A percentile compares a stretch with the other conserved stretches of the same genome.
Conservation (phyloP, 1,140 invertebrate genomes). For the Diorhabda sublineata region DNA sequence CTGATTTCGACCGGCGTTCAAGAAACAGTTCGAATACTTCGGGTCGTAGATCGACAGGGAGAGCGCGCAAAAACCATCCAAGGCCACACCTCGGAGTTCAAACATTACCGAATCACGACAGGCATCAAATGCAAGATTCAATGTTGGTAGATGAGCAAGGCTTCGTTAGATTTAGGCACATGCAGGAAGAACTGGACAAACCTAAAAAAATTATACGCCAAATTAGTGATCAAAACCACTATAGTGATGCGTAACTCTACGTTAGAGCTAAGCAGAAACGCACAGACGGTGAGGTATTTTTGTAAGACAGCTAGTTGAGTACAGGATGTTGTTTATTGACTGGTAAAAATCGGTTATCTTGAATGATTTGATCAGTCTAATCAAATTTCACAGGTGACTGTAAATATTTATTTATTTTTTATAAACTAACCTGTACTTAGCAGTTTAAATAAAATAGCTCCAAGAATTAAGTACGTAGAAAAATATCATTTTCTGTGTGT, state of each 20-base stretch:
- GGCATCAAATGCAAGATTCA: slow-evolving; percentile 37
- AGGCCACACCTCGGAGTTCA: slow-evolving; percentile 42
- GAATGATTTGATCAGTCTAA: slow-evolving; percentile 4
- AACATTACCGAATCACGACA: slow-evolving; percentile 44
- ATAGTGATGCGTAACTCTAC: slow-evolving; percentile 42
- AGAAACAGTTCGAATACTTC: slow-evolving; percentile 43
- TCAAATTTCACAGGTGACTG: background rate
- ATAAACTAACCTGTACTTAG: slow-evolving; percentile 19
- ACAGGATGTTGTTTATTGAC: slow-evolving; percentile 15
- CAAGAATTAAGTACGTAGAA: slow-evolving; percentile 11
- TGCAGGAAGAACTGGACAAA: slow-evolving; percentile 37
- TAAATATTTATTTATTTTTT: slow-evolving; percentile 23
- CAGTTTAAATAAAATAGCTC: slow-evolving; percentile 15
- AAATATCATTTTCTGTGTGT: slow-evolving; percentile 21
- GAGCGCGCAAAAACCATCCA: slow-evolving; percentile 37
- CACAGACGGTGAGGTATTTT: slow-evolving; percentile 31
- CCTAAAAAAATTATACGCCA: slow-evolving; percentile 33
- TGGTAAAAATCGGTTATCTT: slow-evolving; percentile 8
- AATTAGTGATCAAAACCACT: slow-evolving; percentile 39
- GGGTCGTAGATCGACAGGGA: slow-evolving; percentile 39
- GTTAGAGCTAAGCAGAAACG: slow-evolving; percentile 30
- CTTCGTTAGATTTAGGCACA: slow-evolving; percentile 71
- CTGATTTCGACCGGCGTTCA: slow-evolving; percentile 49
- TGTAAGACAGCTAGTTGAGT: slow-evolving; percentile 21
- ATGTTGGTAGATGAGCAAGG: slow-evolving; percentile 84